Conservation (phyloP, 1,140 invertebrate species). For the Rhyacophila brunnea region DNA sequence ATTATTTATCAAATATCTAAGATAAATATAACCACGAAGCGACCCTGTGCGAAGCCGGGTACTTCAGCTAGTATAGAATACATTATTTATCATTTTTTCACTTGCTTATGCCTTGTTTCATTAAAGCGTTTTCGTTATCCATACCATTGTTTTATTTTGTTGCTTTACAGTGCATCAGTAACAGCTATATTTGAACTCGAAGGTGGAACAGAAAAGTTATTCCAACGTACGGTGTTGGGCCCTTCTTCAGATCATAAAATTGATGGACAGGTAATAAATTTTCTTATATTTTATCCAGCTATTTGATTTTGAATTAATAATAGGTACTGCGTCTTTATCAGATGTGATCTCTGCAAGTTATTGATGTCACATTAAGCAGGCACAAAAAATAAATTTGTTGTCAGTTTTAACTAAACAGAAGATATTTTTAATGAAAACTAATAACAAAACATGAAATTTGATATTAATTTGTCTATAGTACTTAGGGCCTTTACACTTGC, state of each 20-base stretch:
- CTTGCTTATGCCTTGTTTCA: no score
- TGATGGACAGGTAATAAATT: constrained; percentile 79
- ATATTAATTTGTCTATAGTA: constrained; percentile 17
- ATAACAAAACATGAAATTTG: neutral
- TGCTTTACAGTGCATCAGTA: constrained; percentile 73
- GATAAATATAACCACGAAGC: no score
- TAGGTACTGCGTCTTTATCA: constrained; percentile 31
- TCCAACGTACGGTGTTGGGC: constrained; percentile 88
- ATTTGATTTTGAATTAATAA: neutral
- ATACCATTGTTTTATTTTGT: constrained; percentile 32
- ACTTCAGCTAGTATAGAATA: no score
- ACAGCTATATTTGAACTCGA: constrained; percentile 90
- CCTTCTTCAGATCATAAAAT: constrained; percentile 95
- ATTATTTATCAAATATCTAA: no score
- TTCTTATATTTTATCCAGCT: neutral
- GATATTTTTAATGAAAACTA: constrained; percentile 10
- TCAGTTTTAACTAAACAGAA: neutral
- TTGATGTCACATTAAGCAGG: constrained; percentile 35
- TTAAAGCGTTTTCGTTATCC: no score
- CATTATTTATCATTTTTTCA: constrained; percentile 10
- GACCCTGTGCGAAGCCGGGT: no score
- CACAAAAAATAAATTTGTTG: constrained; percentile 37
- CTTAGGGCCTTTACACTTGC: no score
- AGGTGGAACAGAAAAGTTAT: constrained; percentile 80
- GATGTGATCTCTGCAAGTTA: constrained; percentile 13